Evolutionary conservation across 2,113 vertebrate genomes (phyloP).

Genomic region (Uria aalge): DNA sequence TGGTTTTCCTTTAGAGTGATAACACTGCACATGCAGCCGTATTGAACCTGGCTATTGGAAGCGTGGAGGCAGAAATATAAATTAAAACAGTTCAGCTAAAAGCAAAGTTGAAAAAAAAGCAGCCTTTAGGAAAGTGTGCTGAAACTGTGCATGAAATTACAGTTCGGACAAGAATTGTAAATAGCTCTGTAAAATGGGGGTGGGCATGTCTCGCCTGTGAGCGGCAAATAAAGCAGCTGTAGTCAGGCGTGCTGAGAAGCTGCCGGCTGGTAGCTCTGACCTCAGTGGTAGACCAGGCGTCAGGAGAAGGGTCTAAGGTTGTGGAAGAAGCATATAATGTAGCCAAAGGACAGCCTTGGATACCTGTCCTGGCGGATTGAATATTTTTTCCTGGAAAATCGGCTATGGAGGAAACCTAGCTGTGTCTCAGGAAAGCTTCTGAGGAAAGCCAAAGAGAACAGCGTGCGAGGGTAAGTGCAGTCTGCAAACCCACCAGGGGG

Average conservation of each 20-base stretch:
- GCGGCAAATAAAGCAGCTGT: not conserved
- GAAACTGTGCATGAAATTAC: not conserved
- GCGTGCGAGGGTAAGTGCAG: not conserved
- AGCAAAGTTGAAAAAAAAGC: not conserved
- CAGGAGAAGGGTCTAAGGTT: not conserved
- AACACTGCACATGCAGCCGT: not conserved
- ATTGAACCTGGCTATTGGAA: not conserved
- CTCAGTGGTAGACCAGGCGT: not conserved
- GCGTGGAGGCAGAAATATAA: not conserved
- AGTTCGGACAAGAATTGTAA: not conserved
- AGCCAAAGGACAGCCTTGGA: not conserved
- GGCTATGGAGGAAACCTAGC: not conserved
- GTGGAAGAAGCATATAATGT: not conserved
- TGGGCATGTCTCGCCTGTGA: not conserved
- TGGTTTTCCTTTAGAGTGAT: not conserved
- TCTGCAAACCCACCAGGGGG: not conserved
- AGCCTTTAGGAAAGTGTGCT: not conserved
- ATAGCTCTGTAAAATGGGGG: not conserved
- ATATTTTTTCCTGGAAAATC: not conserved
- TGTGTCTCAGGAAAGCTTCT: not conserved
- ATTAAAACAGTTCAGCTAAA: not conserved
- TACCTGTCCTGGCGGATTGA: not conserved
- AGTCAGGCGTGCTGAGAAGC: not conserved
- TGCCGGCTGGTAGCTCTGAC: not conserved
- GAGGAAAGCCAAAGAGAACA: not conserved